Evolutionary conservation across 2,888 invertebrate genomes (phyloP).

Genomic region (Deilephila porcellus): DNA sequence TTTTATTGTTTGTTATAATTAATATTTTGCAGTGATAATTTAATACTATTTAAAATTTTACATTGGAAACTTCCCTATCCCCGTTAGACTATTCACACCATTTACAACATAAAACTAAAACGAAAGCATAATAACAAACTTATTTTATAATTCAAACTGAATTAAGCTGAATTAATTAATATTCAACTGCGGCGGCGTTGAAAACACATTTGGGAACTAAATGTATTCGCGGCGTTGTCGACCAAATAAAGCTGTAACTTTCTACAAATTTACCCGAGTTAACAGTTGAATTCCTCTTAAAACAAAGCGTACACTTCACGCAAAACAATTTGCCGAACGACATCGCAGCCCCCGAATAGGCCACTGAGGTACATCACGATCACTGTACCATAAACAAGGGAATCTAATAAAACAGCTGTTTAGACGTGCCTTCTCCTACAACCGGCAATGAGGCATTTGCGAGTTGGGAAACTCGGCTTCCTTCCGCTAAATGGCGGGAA

Average conservation of each 20-base stretch:
- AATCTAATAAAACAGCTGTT: constrained; percentile 32
- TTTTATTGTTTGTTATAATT: too few relatives aligned
- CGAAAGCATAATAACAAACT: not conserved
- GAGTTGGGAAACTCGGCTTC: constrained; percentile 29
- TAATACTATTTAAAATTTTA: too few relatives aligned
- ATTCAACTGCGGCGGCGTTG: not conserved
- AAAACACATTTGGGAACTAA: constrained; percentile 6
- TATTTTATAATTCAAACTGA: not conserved
- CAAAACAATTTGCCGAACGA: constrained; percentile 31
- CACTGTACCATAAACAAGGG: constrained; percentile 32
- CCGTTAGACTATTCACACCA: too few relatives aligned
- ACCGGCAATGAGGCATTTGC: constrained; percentile 17
- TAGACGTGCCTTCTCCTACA: constrained; percentile 17
- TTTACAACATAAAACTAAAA: not conserved
- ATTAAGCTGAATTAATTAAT: not conserved
- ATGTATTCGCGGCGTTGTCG: not conserved
- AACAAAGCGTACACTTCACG: constrained; percentile 20
- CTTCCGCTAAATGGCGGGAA: constrained; percentile 37
- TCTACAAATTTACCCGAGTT: not conserved
- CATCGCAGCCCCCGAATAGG: constrained; percentile 16
- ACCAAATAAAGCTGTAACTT: not conserved
- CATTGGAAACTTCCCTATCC: too few relatives aligned
- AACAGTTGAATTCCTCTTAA: not conserved
- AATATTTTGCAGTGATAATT: too few relatives aligned
- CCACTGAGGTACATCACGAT: constrained; percentile 23